Conservation (phyloP, 2,797 vertebrate species). For the Dicrostonyx torquatus region DNA sequence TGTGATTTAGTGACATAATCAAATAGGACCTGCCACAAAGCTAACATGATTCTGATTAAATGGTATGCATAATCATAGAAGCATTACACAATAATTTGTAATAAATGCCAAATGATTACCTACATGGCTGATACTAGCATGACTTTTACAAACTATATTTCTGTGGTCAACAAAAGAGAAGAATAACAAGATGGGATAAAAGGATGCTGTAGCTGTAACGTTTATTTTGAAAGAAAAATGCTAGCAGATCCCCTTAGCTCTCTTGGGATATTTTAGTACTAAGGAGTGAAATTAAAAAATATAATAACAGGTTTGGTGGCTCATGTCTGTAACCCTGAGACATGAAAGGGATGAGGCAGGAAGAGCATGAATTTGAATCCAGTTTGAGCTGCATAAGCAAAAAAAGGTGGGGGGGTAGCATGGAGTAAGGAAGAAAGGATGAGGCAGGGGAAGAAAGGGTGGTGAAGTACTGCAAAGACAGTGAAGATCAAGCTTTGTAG, state of each 20-base stretch:
- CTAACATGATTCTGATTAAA: constrained; percentile 31
- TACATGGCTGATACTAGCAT: constrained; percentile 60
- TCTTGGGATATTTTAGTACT: background rate
- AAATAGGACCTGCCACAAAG: constrained; percentile 32
- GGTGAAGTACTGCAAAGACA: background rate
- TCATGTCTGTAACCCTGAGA: background rate
- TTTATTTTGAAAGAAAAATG: background rate
- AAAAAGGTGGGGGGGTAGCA: background rate
- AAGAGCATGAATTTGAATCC: background rate
- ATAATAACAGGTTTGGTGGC: background rate
- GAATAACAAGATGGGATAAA: background rate
- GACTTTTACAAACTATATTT: constrained; percentile 52
- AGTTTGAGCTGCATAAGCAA: background rate
- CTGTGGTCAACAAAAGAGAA: constrained; percentile 22
- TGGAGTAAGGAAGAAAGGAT: background rate
- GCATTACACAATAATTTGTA: constrained; percentile 33
- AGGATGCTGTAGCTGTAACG: background rate
- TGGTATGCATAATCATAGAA: constrained; percentile 35
- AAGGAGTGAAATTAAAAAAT: background rate
- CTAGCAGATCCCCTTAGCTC: background rate
- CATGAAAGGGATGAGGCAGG: background rate
- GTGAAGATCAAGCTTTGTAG: background rate
- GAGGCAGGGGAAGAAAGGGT: no score
- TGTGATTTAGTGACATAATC: constrained; percentile 1
- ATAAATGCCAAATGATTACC: constrained; percentile 65